Percentiles rank a stretch among this genome's conserved stretches.
Conservation (phyloP, 2,113 vertebrate genomes). For the Sylvia atricapilla region DNA sequence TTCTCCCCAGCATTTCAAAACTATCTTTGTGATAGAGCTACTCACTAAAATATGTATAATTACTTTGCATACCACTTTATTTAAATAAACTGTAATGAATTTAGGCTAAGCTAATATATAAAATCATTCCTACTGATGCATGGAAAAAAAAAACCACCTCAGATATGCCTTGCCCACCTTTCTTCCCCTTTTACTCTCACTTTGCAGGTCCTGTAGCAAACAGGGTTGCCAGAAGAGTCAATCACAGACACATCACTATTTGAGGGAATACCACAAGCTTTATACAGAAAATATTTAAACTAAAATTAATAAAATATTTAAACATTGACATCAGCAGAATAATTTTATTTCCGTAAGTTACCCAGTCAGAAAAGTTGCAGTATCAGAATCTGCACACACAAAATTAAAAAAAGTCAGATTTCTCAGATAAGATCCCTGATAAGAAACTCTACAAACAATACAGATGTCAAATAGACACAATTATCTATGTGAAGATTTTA, state of each 20-base stretch:
- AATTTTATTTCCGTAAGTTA: not conserved
- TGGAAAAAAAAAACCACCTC: not conserved
- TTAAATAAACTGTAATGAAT: constrained; percentile 39
- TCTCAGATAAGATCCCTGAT: not conserved
- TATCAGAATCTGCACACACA: not conserved
- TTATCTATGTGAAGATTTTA: not conserved
- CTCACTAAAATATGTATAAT: not conserved
- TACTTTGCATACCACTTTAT: constrained; percentile 46
- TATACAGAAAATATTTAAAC: not conserved
- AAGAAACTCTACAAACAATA: not conserved
- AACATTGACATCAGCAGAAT: not conserved
- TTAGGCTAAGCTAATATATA: not conserved
- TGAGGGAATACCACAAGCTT: not conserved
- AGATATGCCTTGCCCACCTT: not conserved
- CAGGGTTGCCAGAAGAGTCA: not conserved
- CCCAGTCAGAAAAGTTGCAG: not conserved
- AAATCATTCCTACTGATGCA: not conserved
- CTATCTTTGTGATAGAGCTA: not conserved
- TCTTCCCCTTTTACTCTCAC: not conserved
- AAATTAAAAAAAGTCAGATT: not conserved
- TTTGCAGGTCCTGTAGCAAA: not conserved
- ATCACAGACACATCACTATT: not conserved
- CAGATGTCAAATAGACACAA: not conserved
- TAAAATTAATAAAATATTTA: too few species aligned
- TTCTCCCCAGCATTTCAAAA: not conserved